These are phyloP conservation scores for Nomada ferruginata DNA, from an alignment of 2,888 invertebrate genomes.

Conservation along the genomic window DNA sequence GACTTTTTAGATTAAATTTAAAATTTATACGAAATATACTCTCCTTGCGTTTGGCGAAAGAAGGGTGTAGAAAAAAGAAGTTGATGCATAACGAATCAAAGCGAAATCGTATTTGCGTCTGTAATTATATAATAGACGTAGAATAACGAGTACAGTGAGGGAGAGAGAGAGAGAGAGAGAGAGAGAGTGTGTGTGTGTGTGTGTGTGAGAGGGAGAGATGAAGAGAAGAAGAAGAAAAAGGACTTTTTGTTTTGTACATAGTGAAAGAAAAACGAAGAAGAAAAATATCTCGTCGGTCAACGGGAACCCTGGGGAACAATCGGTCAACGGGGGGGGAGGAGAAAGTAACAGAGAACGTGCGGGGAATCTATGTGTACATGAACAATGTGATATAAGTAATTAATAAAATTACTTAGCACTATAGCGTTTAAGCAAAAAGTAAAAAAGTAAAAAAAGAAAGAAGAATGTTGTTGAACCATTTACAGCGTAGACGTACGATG, in stretches of 20 bases:
- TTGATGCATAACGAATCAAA: conserved; percentile 20
- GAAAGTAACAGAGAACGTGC: conserved; percentile 53
- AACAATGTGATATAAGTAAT: conserved; percentile 84
- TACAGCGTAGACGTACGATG: conserved; percentile 80
- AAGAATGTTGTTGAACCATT: conserved; percentile 73
- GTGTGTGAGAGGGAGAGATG: conserved; percentile 25
- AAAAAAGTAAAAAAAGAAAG: conserved; percentile 38
- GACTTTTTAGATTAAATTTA: neutral
- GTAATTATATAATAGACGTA: conserved; percentile 17
- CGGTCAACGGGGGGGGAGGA: conserved; percentile 25
- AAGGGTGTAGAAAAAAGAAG: neutral
- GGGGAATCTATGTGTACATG: conserved; percentile 75
- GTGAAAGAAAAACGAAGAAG: neutral
- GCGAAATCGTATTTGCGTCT: conserved; percentile 20
- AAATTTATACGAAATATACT: neutral
- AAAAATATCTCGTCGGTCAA: conserved; percentile 26
- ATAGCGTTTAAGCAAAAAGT: conserved; percentile 75
- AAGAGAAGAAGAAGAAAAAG: conserved; percentile 8
- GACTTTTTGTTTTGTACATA: conserved; percentile 50
- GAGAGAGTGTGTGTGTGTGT: too few relatives aligned
- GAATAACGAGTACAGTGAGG: conserved; percentile 17
- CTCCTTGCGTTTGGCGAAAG: conserved; percentile 9
- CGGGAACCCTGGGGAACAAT: conserved; percentile 7
- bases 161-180: conserved; percentile 14
- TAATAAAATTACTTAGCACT: conserved; percentile 82